A percentile compares a stretch with the other conserved stretches of the same genome.
Evolutionary conservation across 2,113 vertebrate genomes (phyloP).

Genomic region (Carettochelys insculpta): DNA sequence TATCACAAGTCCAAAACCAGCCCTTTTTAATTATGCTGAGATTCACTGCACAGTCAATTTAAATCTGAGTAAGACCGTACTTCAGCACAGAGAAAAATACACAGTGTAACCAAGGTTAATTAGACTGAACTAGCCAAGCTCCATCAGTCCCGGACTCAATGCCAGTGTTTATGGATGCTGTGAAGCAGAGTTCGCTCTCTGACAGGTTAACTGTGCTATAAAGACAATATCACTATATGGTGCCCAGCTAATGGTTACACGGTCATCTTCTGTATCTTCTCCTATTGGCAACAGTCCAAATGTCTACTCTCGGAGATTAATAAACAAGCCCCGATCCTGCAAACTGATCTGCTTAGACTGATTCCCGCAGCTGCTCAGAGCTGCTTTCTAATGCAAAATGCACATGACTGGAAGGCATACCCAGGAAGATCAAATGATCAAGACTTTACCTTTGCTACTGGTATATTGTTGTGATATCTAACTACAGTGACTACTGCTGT

Average conservation of each 20-base stretch:
- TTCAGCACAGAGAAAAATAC: neutral
- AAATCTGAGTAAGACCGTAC: constrained; percentile 28
- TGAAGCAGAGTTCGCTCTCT: neutral
- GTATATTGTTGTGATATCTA: too few relatives aligned
- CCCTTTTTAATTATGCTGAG: constrained; percentile 32
- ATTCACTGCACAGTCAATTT: constrained; percentile 44
- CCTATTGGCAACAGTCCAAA: neutral
- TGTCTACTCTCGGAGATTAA: neutral
- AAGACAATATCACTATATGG: neutral
- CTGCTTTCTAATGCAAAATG: rapidly evolving
- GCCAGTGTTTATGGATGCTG: neutral
- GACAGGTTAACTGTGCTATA: neutral
- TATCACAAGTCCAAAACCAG: constrained; percentile 42
- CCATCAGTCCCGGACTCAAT: neutral
- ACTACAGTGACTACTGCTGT: too few relatives aligned
- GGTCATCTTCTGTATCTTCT: neutral
- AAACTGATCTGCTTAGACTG: rapidly evolving
- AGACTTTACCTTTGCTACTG: too few relatives aligned
- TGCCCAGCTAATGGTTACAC: neutral
- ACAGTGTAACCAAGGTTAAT: constrained; percentile 13
- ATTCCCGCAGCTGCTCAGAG: rapidly evolving
- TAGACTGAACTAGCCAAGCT: constrained; percentile 17
- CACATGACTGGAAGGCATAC: rapidly evolving
- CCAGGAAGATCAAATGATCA: neutral
- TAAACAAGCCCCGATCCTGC: neutral